Conservation (phyloP, 2,113 vertebrate genomes). For the Bambusicola thoracicus region DNA sequence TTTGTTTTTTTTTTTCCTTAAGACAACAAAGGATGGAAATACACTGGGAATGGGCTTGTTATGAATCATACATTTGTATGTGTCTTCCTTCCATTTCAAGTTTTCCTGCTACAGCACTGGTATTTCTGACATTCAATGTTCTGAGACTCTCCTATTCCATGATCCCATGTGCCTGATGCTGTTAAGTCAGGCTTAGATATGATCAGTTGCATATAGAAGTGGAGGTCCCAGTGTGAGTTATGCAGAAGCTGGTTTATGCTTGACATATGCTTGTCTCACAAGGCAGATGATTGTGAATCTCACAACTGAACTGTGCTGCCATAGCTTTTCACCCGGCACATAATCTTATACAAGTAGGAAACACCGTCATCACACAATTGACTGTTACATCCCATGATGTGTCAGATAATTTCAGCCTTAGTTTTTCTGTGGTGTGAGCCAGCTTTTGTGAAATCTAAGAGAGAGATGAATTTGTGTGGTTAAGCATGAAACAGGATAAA, state of each 20-base stretch:
- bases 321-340: neutral
- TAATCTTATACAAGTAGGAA: neutral
- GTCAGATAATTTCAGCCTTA: neutral
- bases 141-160: neutral
- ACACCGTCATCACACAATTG: neutral
- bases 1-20: neutral
- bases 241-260: neutral
- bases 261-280: neutral
- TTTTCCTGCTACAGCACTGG: neutral
- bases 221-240: neutral
- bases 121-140: neutral
- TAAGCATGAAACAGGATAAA: slow-evolving; percentile 16
- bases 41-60: neutral
- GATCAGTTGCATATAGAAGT: neutral
- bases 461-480: neutral
- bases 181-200: neutral
- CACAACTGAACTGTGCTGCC: neutral
- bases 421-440: neutral
- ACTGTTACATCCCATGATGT: neutral
- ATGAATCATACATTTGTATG: neutral
- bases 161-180: neutral
- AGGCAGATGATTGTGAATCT: neutral
- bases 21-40: neutral
- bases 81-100: neutral
- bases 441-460: neutral